Conservation (phyloP, 1,140 invertebrate genomes). For the Sitophilus oryzae region DNA sequence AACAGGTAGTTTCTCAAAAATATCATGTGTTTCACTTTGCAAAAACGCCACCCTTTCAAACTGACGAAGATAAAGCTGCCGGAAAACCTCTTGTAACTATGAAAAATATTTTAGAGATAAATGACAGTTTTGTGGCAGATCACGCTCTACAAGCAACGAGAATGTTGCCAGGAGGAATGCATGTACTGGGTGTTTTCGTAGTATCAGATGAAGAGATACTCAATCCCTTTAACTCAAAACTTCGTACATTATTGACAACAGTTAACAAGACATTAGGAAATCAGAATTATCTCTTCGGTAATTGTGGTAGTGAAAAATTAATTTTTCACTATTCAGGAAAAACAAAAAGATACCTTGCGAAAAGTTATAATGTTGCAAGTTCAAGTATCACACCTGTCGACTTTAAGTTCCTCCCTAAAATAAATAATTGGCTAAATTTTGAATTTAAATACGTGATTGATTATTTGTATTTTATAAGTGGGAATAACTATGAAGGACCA, state of each 20-base stretch:
- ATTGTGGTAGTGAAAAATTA: slow-evolving; percentile 46
- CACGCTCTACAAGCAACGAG: slow-evolving; percentile 67
- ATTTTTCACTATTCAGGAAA: slow-evolving; percentile 50
- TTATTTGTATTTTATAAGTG: slow-evolving; percentile 36
- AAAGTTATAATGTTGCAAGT: slow-evolving; percentile 46
- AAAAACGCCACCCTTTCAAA: slow-evolving; percentile 55
- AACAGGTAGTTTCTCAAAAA: slow-evolving; percentile 53
- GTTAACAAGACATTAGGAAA: slow-evolving; percentile 51
- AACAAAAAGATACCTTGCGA: slow-evolving; percentile 44
- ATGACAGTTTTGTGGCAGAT: slow-evolving; percentile 59
- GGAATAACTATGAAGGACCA: slow-evolving; percentile 28
- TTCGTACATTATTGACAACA: slow-evolving; percentile 52
- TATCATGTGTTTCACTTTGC: slow-evolving; percentile 69
- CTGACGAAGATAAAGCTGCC: slow-evolving; percentile 36
- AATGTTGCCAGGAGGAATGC: slow-evolving; percentile 78
- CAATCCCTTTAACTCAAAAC: slow-evolving; percentile 48
- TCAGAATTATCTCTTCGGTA: slow-evolving; percentile 56
- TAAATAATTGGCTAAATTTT: slow-evolving; percentile 62
- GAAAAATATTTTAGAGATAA: slow-evolving; percentile 44
- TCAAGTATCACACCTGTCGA: slow-evolving; percentile 51
- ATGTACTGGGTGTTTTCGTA: slow-evolving; percentile 61
- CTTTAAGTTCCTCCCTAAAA: slow-evolving; percentile 58
- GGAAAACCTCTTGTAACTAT: slow-evolving; percentile 33
- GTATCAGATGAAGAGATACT: slow-evolving; percentile 60
- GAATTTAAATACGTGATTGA: slow-evolving; percentile 65